Conservation (phyloP, 2,113 vertebrate species). For the Chloropsis hardwickii region DNA sequence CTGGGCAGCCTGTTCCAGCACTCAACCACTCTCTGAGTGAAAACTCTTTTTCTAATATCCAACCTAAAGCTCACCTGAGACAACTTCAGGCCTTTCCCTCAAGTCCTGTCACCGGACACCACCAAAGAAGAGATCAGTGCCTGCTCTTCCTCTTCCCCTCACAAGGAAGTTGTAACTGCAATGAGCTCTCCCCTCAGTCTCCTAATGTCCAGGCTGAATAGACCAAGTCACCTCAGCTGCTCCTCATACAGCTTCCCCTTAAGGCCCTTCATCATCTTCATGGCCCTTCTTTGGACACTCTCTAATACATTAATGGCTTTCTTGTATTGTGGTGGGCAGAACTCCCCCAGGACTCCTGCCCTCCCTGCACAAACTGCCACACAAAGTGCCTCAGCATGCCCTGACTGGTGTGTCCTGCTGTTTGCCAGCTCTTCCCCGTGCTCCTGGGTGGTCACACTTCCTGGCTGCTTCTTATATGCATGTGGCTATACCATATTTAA, state of each 20-base stretch:
- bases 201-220: background rate
- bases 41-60: background rate
- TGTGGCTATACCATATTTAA: background rate
- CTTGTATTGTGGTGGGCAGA: background rate
- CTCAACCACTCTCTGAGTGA: background rate
- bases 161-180: fast-evolving
- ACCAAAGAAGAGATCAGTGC: background rate
- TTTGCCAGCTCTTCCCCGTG: background rate
- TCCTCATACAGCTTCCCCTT: background rate
- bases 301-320: background rate
- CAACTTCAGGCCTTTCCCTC: background rate
- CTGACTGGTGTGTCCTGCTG: background rate
- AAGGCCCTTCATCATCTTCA: background rate
- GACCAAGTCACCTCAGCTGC: background rate
- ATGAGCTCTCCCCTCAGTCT: background rate
- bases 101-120: background rate
- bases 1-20: background rate
- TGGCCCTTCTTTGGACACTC: background rate
- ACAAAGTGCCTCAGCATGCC: background rate
- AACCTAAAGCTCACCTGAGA: background rate
- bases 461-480: background rate
- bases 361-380: background rate
- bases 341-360: background rate
- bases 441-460: background rate
- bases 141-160: background rate